These are phyloP conservation scores for Athetis lepigone DNA, from an alignment of 2,888 invertebrate species.

Conservation along the genomic window DNA sequence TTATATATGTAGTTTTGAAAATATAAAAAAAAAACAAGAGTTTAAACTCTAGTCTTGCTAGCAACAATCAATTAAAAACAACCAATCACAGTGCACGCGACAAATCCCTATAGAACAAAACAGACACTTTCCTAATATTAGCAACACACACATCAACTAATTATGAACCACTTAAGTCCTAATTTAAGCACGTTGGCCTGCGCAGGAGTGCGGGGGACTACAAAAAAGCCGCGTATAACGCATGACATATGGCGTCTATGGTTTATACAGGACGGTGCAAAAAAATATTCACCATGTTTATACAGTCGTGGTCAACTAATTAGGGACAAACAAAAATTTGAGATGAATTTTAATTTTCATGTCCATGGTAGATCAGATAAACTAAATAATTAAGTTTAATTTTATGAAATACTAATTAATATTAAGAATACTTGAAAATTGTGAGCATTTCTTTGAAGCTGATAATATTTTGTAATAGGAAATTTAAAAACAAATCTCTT, in stretches of 20 bases:
- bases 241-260: constrained; percentile 79
- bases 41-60: not conserved
- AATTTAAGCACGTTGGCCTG: constrained; percentile 55
- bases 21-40: too few species aligned
- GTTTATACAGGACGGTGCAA: constrained; percentile 68
- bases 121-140: constrained; percentile 40
- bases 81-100: not conserved
- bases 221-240: constrained; percentile 76
- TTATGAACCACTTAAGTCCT: constrained; percentile 57
- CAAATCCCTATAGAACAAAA: constrained; percentile 29
- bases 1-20: too few species aligned
- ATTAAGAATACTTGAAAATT: too few species aligned
- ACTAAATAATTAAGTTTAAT: too few species aligned
- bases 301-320: too few species aligned
- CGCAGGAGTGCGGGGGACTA: constrained; percentile 74
- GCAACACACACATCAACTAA: constrained; percentile 52
- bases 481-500: too few species aligned
- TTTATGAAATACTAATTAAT: too few species aligned
- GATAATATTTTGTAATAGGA: too few species aligned
- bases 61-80: not conserved
- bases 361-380: too few species aligned
- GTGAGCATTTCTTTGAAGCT: too few species aligned
- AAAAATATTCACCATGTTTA: constrained; percentile 49
- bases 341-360: too few species aligned
- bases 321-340: too few species aligned